Evolutionary conservation across 2,113 vertebrate genomes (phyloP).

Genomic region (Ictidomys tridecemlineatus): DNA sequence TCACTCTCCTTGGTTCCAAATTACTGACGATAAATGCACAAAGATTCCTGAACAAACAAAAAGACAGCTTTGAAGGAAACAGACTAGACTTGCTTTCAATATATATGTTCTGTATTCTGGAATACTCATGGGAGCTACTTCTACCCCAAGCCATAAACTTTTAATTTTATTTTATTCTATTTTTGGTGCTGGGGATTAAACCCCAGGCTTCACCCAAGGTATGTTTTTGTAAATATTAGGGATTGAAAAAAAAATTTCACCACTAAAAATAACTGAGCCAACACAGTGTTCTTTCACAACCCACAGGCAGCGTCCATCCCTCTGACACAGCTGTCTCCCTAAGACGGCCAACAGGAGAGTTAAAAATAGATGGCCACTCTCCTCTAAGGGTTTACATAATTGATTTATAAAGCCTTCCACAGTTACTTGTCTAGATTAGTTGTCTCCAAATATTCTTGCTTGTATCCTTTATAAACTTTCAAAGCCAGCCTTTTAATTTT

Average conservation of each 20-base stretch:
- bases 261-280: conserved; percentile 45
- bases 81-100: neutral
- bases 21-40: neutral
- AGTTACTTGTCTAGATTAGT: neutral
- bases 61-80: neutral
- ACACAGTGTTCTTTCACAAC: neutral
- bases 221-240: neutral
- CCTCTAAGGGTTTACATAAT: neutral
- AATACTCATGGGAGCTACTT: neutral
- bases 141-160: neutral
- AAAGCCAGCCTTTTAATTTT: neutral
- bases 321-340: conserved; percentile 57
- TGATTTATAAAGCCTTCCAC: neutral
- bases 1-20: neutral
- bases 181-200: neutral
- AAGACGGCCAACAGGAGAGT: conserved; percentile 51
- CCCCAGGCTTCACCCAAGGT: neutral
- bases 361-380: conserved; percentile 66
- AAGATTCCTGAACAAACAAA: neutral
- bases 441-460: neutral
- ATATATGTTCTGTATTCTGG: neutral
- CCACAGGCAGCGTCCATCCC: neutral
- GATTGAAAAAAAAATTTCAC: neutral
- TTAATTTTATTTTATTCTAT: neutral
- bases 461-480: neutral